A percentile compares a stretch with the other conserved stretches of the same genome.
Conservation (phyloP, 1,140 invertebrate genomes). For the Leucophenga varia region DNA sequence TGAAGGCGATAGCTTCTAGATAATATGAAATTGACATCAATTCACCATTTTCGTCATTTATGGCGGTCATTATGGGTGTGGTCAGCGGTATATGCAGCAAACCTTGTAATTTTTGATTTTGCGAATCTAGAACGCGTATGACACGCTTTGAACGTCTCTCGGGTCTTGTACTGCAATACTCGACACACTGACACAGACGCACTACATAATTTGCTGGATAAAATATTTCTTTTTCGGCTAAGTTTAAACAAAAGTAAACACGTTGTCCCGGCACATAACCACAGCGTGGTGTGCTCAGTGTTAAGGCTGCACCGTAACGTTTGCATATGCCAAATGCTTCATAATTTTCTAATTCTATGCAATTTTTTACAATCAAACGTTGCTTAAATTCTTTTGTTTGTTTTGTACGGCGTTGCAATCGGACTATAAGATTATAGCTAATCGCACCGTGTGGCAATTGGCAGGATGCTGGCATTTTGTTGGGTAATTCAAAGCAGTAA, state of each 20-base stretch:
- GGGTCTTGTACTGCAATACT: constrained; percentile 19
- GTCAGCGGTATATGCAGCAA: constrained; percentile 30
- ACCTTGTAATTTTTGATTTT: neutral
- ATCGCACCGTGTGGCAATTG: constrained; percentile 21
- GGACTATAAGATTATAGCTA: constrained; percentile 19
- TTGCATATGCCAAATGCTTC: no score
- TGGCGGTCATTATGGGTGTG: constrained; percentile 21
- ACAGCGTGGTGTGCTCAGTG: constrained; percentile 25
- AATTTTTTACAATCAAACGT: constrained; percentile 24
- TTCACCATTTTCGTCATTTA: neutral
- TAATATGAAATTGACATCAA: constrained; percentile 19
- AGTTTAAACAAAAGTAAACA: constrained; percentile 21
- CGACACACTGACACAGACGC: constrained; percentile 23
- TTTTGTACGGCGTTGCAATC: constrained; percentile 24
- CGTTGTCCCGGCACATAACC: constrained; percentile 36
- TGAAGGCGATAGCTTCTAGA: constrained; percentile 18
- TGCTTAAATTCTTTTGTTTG: constrained; percentile 28
- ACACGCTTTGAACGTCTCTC: constrained; percentile 18
- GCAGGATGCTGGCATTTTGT: constrained; percentile 30
- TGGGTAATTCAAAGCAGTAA: constrained; percentile 25
- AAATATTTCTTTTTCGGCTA: constrained; percentile 1
- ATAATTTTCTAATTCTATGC: constrained; percentile 23
- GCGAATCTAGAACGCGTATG: constrained; percentile 11
- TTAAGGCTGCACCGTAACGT: no score
- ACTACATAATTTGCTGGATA: neutral